Conservation (phyloP, 2,888 invertebrate genomes). For the Drosophila subsilvestris region DNA sequence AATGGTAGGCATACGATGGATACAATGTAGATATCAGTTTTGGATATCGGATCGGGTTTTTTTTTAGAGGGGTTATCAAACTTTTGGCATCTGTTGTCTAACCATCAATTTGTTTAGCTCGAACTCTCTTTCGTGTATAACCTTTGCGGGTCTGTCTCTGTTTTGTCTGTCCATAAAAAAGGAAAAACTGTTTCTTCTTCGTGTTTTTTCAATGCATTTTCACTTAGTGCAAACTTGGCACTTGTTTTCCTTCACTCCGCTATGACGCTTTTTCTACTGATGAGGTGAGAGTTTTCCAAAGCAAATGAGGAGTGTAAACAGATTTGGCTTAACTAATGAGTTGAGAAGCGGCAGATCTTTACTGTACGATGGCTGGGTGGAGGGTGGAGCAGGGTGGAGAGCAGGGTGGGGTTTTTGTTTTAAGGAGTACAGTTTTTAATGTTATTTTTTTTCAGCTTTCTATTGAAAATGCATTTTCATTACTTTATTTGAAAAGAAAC, state of each 20-base stretch:
- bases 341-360: background rate
- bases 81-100: slow-evolving; percentile 34
- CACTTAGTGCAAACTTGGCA: slow-evolving; percentile 62
- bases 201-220: slow-evolving; percentile 53
- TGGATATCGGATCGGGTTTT: slow-evolving; percentile 10
- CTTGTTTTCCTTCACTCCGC: slow-evolving; percentile 26
- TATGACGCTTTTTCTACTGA: slow-evolving; percentile 24
- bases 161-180: slow-evolving; percentile 32
- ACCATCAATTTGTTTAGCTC: slow-evolving; percentile 30
- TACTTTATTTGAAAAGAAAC: no score
- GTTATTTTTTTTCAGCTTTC: background rate
- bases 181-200: slow-evolving; percentile 7
- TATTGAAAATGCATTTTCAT: background rate
- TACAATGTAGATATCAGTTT: slow-evolving; percentile 13
- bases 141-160: slow-evolving; percentile 24
- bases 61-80: slow-evolving; percentile 39
- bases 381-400: background rate
- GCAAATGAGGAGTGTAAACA: slow-evolving; percentile 43
- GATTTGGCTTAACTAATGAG: slow-evolving; percentile 26
- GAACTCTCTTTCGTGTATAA: slow-evolving; percentile 25
- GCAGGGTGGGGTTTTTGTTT: background rate
- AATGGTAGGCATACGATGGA: slow-evolving; percentile 34
- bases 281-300: slow-evolving; percentile 62
- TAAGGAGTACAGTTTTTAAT: background rate
- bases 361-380: background rate